Conservation (phyloP, 2,888 invertebrate species). For the Synergus umbraculus region DNA sequence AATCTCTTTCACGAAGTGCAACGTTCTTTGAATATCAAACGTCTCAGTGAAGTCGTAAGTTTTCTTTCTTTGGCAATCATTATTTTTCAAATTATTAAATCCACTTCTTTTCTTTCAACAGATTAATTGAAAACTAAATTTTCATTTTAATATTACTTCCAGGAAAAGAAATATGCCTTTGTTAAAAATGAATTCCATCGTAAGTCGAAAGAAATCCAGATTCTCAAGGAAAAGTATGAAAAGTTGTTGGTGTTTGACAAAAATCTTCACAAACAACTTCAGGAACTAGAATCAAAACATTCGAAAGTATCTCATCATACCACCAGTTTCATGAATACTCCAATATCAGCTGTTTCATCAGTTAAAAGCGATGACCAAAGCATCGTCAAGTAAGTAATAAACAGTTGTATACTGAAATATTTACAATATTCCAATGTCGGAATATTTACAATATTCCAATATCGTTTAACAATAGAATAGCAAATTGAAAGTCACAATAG, state of each 20-base stretch:
- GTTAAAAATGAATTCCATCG: not conserved
- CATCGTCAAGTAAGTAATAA: not conserved
- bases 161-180: not conserved
- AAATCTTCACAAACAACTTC: not conserved
- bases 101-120: not conserved
- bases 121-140: not conserved
- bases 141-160: not conserved
- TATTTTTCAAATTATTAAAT: not conserved
- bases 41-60: not conserved
- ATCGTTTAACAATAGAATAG: no score
- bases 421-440: no score
- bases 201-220: not conserved
- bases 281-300: not conserved
- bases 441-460: no score
- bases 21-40: not conserved
- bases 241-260: not conserved
- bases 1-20: not conserved
- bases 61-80: not conserved
- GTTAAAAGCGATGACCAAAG: not conserved
- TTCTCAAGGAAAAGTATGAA: not conserved
- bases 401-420: no score
- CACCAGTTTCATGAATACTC: not conserved
- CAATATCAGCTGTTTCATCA: not conserved
- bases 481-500: no score
- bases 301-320: not conserved